phyloP scores from a whole-genome alignment of 2,888 invertebrate genomes.

The Glaucopsyche alexis region DNA sequence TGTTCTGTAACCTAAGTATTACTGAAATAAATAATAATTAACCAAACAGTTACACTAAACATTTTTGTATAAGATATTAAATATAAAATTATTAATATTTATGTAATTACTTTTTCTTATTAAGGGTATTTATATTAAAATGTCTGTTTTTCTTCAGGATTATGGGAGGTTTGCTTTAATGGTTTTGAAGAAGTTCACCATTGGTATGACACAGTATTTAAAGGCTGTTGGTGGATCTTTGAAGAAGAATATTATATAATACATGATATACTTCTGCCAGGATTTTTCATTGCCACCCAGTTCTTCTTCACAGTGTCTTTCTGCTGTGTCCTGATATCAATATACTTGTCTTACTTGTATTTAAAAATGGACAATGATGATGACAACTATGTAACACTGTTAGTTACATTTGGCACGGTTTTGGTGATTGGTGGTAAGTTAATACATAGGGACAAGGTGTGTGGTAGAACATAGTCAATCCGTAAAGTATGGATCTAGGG shows the following conservation, averaged over 20 bases:
- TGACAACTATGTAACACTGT: conserved; percentile 86
- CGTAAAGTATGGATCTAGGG: too few relatives aligned
- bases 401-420: conserved; percentile 87
- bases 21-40: too few relatives aligned
- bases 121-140: not conserved
- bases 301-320: conserved; percentile 95
- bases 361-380: conserved; percentile 87
- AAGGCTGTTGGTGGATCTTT: conserved; percentile 98
- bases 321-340: conserved; percentile 87
- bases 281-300: conserved; percentile 96
- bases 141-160: conserved; percentile 77
- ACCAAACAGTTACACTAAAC: too few relatives aligned
- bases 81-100: not conserved
- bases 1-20: too few relatives aligned
- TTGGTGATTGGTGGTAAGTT: conserved; percentile 83
- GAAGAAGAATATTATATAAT: conserved; percentile 98
- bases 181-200: conserved; percentile 92
- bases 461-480: too few relatives aligned
- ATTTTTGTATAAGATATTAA: too few relatives aligned
- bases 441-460: not conserved
- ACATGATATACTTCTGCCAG: conserved; percentile 91
- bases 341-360: conserved; percentile 87
- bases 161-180: conserved; percentile 97
- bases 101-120: not conserved
- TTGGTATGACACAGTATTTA: conserved; percentile 90